Evolutionary conservation across 64 coral and sea anemone species (phyloP).

Genomic region (Cladopsammia gracilis): DNA sequence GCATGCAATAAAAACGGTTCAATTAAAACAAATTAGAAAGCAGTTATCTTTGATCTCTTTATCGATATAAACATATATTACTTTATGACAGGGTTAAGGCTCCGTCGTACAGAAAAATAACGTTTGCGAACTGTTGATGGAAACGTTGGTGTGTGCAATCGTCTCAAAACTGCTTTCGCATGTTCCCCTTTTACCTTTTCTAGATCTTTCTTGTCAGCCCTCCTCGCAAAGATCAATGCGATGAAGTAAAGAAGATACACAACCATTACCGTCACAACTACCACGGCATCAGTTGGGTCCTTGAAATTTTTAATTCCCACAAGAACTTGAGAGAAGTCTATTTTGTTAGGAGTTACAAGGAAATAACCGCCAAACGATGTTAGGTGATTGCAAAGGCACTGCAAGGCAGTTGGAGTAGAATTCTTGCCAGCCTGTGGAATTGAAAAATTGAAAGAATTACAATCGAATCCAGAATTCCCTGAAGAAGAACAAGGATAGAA

Average conservation of each 20-base stretch:
- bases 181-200: neutral
- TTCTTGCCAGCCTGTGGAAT: constrained; percentile 27
- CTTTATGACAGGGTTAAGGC: too few species aligned
- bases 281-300: neutral
- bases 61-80: too few species aligned
- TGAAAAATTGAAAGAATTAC: neutral
- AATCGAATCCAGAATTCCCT: neutral
- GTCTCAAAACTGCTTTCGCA: neutral
- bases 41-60: too few species aligned
- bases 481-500: too few species aligned
- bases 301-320: neutral
- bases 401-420: constrained; percentile 10
- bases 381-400: constrained; percentile 60
- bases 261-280: neutral
- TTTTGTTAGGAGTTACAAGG: constrained; percentile 33
- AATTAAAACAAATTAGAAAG: too few species aligned
- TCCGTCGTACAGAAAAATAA: too few species aligned
- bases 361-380: constrained; percentile 55
- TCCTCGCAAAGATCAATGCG: constrained; percentile 21
- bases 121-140: too few species aligned
- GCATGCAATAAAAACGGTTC: too few species aligned
- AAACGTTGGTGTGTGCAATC: neutral
- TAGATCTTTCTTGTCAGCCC: constrained; percentile 49
- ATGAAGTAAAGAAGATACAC: constrained; percentile 48
- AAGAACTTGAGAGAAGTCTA: constrained; percentile 44